phyloP scores from a whole-genome alignment of 2,888 invertebrate genomes.

The Desoria tigrina region DNA sequence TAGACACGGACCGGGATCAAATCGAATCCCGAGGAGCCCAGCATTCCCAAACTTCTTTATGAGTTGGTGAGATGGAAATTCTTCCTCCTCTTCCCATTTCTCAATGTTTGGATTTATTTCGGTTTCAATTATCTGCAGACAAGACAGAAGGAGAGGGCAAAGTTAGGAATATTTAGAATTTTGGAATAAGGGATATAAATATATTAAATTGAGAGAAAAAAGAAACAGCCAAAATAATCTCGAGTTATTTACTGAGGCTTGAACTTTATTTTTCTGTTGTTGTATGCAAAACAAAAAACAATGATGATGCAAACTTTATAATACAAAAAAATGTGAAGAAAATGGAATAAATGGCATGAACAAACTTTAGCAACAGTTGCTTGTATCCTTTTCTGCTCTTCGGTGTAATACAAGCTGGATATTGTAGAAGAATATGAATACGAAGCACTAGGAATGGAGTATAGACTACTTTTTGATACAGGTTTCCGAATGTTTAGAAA shows the following conservation, averaged over 20 bases:
- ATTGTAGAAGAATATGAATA: conserved; percentile 33
- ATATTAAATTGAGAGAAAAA: too few relatives aligned
- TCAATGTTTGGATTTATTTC: conserved; percentile 63
- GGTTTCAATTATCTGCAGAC: conserved; percentile 58
- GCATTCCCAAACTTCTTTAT: conserved; percentile 61
- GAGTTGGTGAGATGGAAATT: conserved; percentile 61
- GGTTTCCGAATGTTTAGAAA: too few relatives aligned
- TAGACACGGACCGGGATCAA: conserved; percentile 34
- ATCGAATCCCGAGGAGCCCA: conserved; percentile 62
- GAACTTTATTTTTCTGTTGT: too few relatives aligned
- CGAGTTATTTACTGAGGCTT: too few relatives aligned
- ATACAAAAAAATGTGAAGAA: background rate
- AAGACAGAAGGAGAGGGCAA: background rate
- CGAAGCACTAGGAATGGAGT: too few relatives aligned
- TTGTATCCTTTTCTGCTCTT: conserved; percentile 41
- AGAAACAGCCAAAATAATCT: too few relatives aligned
- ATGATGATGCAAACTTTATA: too few relatives aligned
- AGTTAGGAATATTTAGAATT: too few relatives aligned
- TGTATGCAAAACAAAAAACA: too few relatives aligned
- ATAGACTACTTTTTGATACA: too few relatives aligned
- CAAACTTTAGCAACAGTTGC: conserved; percentile 28
- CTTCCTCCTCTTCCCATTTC: conserved; percentile 61
- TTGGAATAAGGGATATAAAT: too few relatives aligned
- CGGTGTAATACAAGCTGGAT: conserved; percentile 35
- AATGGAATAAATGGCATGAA: background rate